Evolutionary conservation across 2,113 vertebrate species (phyloP), one percentile per base, ranked within the genome.

Genomic region (Hippocampus abdominalis): DNA sequence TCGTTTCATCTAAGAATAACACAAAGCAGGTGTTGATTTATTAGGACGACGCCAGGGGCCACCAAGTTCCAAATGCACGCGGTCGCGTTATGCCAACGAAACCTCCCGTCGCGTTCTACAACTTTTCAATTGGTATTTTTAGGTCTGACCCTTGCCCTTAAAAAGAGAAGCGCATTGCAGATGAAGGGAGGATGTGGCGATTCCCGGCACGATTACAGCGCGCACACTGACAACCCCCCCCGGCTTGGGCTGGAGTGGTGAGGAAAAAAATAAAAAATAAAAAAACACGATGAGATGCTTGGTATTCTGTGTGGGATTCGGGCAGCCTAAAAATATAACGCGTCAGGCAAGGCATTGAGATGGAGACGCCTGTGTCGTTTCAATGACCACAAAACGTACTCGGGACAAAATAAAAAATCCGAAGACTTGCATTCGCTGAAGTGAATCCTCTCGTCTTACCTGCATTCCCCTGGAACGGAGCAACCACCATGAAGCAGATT

Each of bases 401-500:
- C 11, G 21, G 18, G 27, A 60, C 9, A 12, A 53, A 68, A 74
- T 65, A 18, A 51, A 18, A 51, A 42, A 27, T 57, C 23, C 21
- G 11, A 56, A 56, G n/a, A 7, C 4, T 29, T 29, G 4, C 56
- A 8, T 32, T 18, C 18, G 6, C 49, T 23, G 40, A 23, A 63
- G 44, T 12, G 21, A 32, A 23, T 39, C 20, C 7, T 10, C 16
- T 32, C 4, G 42, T 69, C 95, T 94, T 94, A 98, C 97, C 80
- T 94, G 95, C 97, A 98, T 78, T 95, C 94, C 64, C 96, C 96
- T 0, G 96, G 96, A 76, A 87, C 84, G 0, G 80, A 49, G 81
- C 97, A 98, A 70, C 91, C 84, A 39, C 95, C 96, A 7, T 95
- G 94, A 77, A 96, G 87, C 88, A 95, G 91, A 90, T 95, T 94